phyloP scores from a whole-genome alignment of 2,888 invertebrate genomes.

The Drosophila meridionalis region DNA sequence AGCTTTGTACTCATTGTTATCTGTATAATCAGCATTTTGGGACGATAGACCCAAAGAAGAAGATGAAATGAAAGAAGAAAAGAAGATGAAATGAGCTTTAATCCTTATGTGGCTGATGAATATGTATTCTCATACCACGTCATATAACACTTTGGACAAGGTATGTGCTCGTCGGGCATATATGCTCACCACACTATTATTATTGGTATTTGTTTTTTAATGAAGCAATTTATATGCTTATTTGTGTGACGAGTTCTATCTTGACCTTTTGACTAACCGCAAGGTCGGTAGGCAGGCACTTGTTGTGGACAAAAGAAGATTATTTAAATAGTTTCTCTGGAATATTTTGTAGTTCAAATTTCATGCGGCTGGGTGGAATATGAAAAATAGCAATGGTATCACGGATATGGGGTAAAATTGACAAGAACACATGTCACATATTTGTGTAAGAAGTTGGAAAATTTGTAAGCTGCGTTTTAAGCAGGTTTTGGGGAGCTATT shows the following conservation, averaged over 20 bases:
- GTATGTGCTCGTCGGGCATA: not conserved
- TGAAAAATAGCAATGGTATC: slow-evolving; percentile 32
- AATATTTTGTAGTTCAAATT: slow-evolving; percentile 17
- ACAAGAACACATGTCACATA: slow-evolving; percentile 77
- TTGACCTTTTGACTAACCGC: slow-evolving; percentile 35
- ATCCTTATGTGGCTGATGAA: too few relatives aligned
- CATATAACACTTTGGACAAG: not conserved
- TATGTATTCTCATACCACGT: not conserved
- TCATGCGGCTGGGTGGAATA: slow-evolving; percentile 34
- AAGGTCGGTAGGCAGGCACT: slow-evolving; percentile 32
- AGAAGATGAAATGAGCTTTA: too few relatives aligned
- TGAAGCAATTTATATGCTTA: slow-evolving; percentile 48
- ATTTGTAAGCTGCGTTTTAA: slow-evolving; percentile 64
- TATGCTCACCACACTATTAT: not conserved
- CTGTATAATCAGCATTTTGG: not conserved
- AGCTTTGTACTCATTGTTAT: not conserved
- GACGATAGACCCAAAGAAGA: too few relatives aligned
- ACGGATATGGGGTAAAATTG: slow-evolving; percentile 54
- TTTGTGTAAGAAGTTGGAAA: slow-evolving; percentile 63
- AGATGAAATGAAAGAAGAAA: too few relatives aligned
- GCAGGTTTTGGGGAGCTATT: slow-evolving; percentile 19
- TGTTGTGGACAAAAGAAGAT: slow-evolving; percentile 37
- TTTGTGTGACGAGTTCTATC: slow-evolving; percentile 26
- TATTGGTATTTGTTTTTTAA: slow-evolving; percentile 14
- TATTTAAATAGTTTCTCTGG: slow-evolving; percentile 54